Evolutionary conservation across 2,797 vertebrate genomes (phyloP).

Genomic region (Diglossa cyanea): DNA sequence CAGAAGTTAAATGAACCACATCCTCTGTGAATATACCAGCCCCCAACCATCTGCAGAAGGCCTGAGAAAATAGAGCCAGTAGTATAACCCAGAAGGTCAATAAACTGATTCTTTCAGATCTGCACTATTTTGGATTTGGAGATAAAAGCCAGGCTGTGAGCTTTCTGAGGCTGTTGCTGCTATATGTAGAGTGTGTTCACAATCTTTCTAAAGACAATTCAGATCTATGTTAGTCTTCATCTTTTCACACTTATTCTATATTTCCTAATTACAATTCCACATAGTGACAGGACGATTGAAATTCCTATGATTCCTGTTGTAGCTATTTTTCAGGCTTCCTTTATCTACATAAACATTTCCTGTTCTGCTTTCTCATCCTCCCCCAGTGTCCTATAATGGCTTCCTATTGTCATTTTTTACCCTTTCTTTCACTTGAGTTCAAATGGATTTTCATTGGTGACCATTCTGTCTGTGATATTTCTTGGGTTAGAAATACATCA

Average conservation of each 20-base stretch:
- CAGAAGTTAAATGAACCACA: conserved; percentile 30
- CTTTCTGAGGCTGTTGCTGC: background rate
- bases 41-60: conserved; percentile 45
- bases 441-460: conserved; percentile 1
- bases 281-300: background rate
- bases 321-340: conserved; percentile 60
- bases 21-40: conserved; percentile 30
- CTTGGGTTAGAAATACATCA: background rate
- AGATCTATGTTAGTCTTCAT: background rate
- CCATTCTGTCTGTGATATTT: conserved; percentile 3
- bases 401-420: conserved; percentile 29
- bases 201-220: background rate
- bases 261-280: conserved; percentile 24
- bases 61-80: conserved; percentile 46
- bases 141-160: background rate
- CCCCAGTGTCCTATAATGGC: conserved; percentile 15
- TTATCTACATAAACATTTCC: conserved; percentile 73
- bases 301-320: conserved; percentile 41
- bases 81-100: conserved; percentile 27
- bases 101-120: conserved; percentile 12
- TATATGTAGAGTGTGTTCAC: background rate
- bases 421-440: conserved; percentile 12
- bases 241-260: background rate
- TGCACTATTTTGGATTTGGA: background rate
- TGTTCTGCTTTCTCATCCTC: conserved; percentile 64